Evolutionary conservation across 2,888 invertebrate species (phyloP), one percentile per base, ranked within the genome.

Genomic region (Stegana nigrithorax): DNA sequence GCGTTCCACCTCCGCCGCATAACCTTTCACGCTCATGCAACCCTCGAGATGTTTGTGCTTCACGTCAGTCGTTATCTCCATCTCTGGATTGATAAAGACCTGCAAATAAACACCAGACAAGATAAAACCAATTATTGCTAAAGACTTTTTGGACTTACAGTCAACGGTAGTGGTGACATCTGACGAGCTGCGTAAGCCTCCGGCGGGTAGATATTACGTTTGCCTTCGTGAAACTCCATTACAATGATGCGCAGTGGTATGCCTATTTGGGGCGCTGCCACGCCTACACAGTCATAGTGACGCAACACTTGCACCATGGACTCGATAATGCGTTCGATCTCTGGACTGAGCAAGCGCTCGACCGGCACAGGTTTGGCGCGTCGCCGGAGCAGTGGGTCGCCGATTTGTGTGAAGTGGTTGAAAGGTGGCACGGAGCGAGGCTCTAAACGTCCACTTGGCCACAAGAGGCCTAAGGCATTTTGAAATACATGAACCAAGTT

Each of bases 231-330:
- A 67, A 89, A 84, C 78, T 89, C 88, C 70, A 90, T 84, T 1
- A 87, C 87, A 74, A 93, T 89, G 71, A 93, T 88, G 78, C 90
- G 88, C 67, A 89, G 81, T 53, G 91, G 88, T 0, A 92, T 80
- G 1, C 93, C 93, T 57, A 93, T 88, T 85, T 93, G 93, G 4
- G 92, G 90, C 0, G 93, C 93, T 10, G 93, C 88, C 75, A 93
- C 85, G n/a, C 93, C 93, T 19, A 90, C 87, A 59, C 90, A 88
- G n/a, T 88, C 85, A 72, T 91, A 90, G 67, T 86, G 88, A 60
- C 87, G 85, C 66, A 92, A 85, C 10, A 91, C 90, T 60, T 86
- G 75, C 60, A 87, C 85, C 83, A 93, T 84, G 66, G 87, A 87
- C 5, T 87, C 83, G 36, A 92, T 86, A 44, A 91, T 73, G 42